Evolutionary conservation across 1,140 invertebrate genomes (phyloP).

Genomic region (Diorhabda carinulata): DNA sequence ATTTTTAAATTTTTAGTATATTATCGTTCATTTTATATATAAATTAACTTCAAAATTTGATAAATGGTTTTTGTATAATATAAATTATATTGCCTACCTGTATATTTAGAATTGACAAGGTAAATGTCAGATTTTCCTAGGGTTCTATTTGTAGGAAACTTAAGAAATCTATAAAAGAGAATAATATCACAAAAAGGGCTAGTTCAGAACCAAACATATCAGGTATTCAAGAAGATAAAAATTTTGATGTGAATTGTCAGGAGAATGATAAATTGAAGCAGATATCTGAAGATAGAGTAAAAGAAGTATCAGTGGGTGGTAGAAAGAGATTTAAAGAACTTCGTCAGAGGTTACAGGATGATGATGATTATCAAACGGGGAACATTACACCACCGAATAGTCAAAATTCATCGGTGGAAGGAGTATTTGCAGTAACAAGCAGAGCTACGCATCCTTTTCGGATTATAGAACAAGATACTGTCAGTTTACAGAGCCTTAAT

Average conservation of each 20-base stretch:
- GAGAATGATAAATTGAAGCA: conserved; percentile 13
- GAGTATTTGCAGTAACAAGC: conserved; percentile 51
- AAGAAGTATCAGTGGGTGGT: conserved; percentile 14
- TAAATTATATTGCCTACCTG: too few species aligned
- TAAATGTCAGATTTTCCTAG: too few species aligned
- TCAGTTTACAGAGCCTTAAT: conserved; percentile 82
- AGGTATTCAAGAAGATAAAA: conserved; percentile 17
- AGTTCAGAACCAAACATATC: conserved; percentile 40
- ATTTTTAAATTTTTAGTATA: not conserved
- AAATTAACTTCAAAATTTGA: too few species aligned
- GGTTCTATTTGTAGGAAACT: conserved; percentile 21
- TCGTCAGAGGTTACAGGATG: conserved; percentile 76
- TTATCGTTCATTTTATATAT: too few species aligned
- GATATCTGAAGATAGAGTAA: conserved; percentile 10
- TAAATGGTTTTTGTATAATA: too few species aligned
- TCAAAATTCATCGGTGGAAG: conserved; percentile 68
- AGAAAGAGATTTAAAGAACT: conserved; percentile 55
- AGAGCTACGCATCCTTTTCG: conserved; percentile 67
- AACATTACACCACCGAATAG: conserved; percentile 71
- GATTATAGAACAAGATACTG: conserved; percentile 80
- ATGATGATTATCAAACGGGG: conserved; percentile 55
- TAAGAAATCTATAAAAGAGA: conserved; percentile 34
- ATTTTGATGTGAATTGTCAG: conserved; percentile 15
- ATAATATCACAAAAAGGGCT: conserved; percentile 31
- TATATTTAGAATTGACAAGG: too few species aligned